Evolutionary conservation across 2,797 vertebrate genomes (phyloP), one percentile per base, ranked within the genome.

Genomic region (Siniperca obscura): DNA sequence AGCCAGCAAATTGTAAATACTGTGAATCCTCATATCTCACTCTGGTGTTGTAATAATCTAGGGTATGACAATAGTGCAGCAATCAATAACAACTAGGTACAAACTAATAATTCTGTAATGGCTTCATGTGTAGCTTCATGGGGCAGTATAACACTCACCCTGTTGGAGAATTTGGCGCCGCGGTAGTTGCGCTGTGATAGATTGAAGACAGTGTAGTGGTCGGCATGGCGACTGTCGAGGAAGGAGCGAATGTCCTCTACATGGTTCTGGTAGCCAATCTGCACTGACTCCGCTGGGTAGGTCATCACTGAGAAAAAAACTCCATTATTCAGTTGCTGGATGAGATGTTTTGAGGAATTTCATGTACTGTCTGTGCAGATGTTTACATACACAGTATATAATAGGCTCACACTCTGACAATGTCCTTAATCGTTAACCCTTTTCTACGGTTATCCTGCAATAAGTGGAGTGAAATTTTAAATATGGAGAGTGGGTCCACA

Each of bases 141-240:
- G 64, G 16, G 9, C 21, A 11, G 19, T 3, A 2, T 76, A 52
- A 62, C 59, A 69, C 97, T 95, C 93, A 99, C 98, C 96, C 98
- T 94, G 95, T 98, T 99, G 90, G 99, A 98, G 94, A 99, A 99
- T 94, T 98, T 99, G 95, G 98, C 97, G 81, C 97, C 98, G 34
- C 98, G 97, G 90, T 99, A 99, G 88, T 97, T 98, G 90, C 98
- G 98, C 90, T 98, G 98, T 2, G 98, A 99, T 76, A 99, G 91
- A 93, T 99, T 99, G 94, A 99, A 99, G 90, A 99, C 97, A 3
- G 98, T 99, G 94, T 99, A 99, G 94, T 98, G 98, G 94, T 99
- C 98, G 2, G 97, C 97, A 86, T 99, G 98, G 65, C 97, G 96
- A 80, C 97, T 97, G 93, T 99, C 98, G 70, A 99, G 89, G 90